These are phyloP conservation scores for Puntigrus tetrazona DNA, from an alignment of 2,113 vertebrate species.

Conservation along the genomic window DNA sequence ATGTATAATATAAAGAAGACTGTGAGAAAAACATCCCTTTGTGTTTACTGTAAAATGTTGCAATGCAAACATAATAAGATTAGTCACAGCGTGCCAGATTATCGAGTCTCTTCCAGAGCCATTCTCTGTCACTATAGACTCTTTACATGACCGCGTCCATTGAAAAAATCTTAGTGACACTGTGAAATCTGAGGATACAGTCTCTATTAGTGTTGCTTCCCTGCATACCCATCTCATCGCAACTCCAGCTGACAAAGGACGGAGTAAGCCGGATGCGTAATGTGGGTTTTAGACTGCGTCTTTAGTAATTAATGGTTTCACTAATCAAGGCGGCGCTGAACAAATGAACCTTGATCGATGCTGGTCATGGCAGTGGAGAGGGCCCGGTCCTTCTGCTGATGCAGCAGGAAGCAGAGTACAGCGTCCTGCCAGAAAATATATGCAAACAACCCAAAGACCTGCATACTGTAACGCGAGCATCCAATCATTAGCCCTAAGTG, in stretches of 20 bases:
- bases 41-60: constrained; percentile 53
- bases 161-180: constrained; percentile 55
- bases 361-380: constrained; percentile 56
- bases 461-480: constrained; percentile 62
- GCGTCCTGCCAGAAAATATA: constrained; percentile 59
- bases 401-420: constrained; percentile 67
- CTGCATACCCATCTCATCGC: constrained; percentile 13
- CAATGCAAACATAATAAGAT: constrained; percentile 61
- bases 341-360: constrained; percentile 74
- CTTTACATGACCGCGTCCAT: constrained; percentile 29
- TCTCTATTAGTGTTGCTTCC: constrained; percentile 31
- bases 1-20: neutral
- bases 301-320: constrained; percentile 54
- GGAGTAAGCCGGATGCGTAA: neutral
- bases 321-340: constrained; percentile 69
- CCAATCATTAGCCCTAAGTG: constrained; percentile 75
- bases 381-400: constrained; percentile 66
- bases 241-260: constrained; percentile 6
- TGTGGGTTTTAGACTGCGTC: constrained; percentile 34
- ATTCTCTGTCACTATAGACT: constrained; percentile 38
- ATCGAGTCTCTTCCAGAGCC: constrained; percentile 53
- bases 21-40: constrained; percentile 54
- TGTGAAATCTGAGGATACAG: constrained; percentile 50
- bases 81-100: constrained; percentile 68
- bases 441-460: constrained; percentile 58